phyloP scores from a whole-genome alignment of 2,113 vertebrate species.

The Calidris pugnax region DNA sequence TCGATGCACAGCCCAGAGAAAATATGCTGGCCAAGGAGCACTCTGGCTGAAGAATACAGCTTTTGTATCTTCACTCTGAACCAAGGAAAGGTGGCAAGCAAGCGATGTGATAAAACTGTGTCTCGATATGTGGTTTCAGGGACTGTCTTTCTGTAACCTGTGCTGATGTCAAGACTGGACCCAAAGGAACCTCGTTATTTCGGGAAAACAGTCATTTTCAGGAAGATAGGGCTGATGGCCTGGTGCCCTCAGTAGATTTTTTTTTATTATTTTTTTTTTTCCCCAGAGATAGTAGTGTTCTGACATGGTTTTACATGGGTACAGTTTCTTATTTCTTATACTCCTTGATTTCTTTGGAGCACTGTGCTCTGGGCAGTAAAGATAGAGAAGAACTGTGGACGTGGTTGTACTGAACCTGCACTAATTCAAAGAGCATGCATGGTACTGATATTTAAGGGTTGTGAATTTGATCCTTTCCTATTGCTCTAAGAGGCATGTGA shows the following conservation, averaged over 20 bases:
- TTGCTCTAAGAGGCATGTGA: fast-evolving
- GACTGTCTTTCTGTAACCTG: neutral
- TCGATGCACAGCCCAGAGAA: neutral
- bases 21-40: neutral
- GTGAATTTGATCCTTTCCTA: neutral
- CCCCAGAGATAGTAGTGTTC: neutral
- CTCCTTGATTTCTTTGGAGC: neutral
- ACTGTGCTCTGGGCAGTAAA: neutral
- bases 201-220: neutral
- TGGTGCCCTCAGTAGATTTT: neutral
- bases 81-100: neutral
- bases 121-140: neutral
- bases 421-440: neutral
- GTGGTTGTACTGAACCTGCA: neutral
- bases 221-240: neutral
- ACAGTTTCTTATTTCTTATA: neutral
- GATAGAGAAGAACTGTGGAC: neutral
- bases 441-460: neutral
- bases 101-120: neutral
- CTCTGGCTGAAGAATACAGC: neutral
- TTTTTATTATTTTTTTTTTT: too few species aligned
- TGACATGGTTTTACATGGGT: neutral
- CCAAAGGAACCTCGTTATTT: neutral
- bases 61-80: neutral
- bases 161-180: neutral